Evolutionary conservation across 2,888 invertebrate genomes (phyloP).

Genomic region (Thecophora atra): DNA sequence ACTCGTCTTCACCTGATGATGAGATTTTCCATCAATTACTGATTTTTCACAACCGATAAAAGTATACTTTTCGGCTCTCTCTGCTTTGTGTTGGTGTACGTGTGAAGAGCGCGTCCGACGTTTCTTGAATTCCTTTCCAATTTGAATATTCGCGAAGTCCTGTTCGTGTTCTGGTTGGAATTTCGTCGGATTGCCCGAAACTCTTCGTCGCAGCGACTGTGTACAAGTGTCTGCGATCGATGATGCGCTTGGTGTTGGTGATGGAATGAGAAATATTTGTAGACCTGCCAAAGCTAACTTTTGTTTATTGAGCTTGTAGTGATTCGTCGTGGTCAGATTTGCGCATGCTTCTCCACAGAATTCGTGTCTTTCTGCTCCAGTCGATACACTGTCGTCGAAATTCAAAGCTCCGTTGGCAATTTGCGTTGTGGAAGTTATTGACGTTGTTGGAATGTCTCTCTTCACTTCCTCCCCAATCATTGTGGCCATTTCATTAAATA

Average conservation of each 20-base stretch:
- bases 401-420: slow-evolving; percentile 36
- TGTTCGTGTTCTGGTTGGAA: slow-evolving; percentile 44
- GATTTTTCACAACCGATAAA: slow-evolving; percentile 35
- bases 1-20: background rate
- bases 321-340: slow-evolving; percentile 24
- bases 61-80: slow-evolving; percentile 39
- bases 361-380: slow-evolving; percentile 33
- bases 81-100: slow-evolving; percentile 45
- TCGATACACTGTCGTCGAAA: slow-evolving; percentile 22
- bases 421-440: slow-evolving; percentile 23
- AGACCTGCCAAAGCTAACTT: slow-evolving; percentile 8
- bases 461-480: slow-evolving; percentile 17
- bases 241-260: slow-evolving; percentile 40
- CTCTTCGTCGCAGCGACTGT: slow-evolving; percentile 36
- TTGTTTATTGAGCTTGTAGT: slow-evolving; percentile 5
- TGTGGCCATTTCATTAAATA: slow-evolving; percentile 3
- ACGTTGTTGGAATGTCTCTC: slow-evolving; percentile 27
- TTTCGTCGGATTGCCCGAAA: slow-evolving; percentile 23
- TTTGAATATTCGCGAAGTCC: slow-evolving; percentile 44
- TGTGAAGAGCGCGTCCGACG: slow-evolving; percentile 48
- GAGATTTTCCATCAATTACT: slow-evolving; percentile 20
- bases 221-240: slow-evolving; percentile 49
- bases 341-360: slow-evolving; percentile 34
- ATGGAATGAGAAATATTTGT: slow-evolving; percentile 23
- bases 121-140: slow-evolving; percentile 50